Evolutionary conservation across 1,140 invertebrate species (phyloP).

Genomic region (Polypedilum vanderplanki): DNA sequence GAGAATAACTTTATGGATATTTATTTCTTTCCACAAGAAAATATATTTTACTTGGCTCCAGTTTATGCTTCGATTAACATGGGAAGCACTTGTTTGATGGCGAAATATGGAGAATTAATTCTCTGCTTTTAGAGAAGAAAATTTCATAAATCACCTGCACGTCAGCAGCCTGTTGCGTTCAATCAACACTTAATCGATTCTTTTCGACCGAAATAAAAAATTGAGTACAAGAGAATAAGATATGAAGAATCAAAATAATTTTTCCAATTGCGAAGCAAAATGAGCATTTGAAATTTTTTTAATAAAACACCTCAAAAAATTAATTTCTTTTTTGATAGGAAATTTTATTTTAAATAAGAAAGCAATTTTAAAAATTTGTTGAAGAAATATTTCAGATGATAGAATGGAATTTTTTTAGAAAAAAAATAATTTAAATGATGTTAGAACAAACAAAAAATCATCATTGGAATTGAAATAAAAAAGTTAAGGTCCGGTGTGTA

Average conservation of each 20-base stretch:
- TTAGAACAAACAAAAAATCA: constrained; percentile 8
- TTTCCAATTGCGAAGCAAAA: background rate
- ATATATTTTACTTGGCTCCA: background rate
- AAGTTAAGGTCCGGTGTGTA: background rate
- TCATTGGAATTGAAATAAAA: constrained; percentile 12
- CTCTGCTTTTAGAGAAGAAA: background rate
- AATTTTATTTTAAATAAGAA: too few relatives aligned
- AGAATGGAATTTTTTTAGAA: background rate
- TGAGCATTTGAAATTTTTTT: background rate
- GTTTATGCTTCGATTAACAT: constrained; percentile 10
- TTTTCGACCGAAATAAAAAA: background rate
- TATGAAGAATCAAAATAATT: background rate
- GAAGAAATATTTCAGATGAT: background rate
- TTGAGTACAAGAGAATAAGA: background rate
- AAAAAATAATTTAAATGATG: background rate
- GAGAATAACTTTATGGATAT: background rate
- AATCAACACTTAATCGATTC: constrained; percentile 18
- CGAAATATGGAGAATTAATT: background rate
- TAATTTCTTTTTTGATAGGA: background rate
- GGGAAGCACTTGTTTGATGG: constrained; percentile 2
- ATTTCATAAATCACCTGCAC: constrained; percentile 20
- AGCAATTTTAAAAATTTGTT: background rate
- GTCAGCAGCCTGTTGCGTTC: constrained; percentile 2
- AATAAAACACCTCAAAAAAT: background rate
- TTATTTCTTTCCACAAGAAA: background rate